phyloP scores from a whole-genome alignment of 64 coral and sea anemone species.

The Actinia equina region DNA sequence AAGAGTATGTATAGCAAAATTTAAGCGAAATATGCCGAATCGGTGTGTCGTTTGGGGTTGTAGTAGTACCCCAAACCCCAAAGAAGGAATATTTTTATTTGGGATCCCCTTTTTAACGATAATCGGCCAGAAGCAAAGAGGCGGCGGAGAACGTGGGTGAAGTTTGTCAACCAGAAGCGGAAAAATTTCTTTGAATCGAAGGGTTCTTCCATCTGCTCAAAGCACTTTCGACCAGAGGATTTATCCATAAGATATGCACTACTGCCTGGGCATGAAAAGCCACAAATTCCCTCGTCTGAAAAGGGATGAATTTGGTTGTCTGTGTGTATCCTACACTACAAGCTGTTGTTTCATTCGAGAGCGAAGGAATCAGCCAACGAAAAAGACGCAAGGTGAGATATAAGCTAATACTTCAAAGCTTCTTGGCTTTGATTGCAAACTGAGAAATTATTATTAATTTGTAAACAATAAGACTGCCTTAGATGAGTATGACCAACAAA shows the following conservation, averaged over 20 bases:
- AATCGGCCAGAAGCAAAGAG: slow-evolving; percentile 16
- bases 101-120: slow-evolving; percentile 35
- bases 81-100: not conserved
- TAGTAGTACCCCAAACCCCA: not conserved
- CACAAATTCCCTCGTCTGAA: slow-evolving; percentile 7
- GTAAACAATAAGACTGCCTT: not conserved
- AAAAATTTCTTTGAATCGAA: slow-evolving; percentile 7
- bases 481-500: not conserved
- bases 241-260: slow-evolving; percentile 3
- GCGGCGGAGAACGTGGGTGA: slow-evolving; percentile 25
- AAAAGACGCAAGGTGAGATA: slow-evolving; percentile 30
- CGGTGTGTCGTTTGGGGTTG: slow-evolving; percentile 23
- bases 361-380: not conserved
- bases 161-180: not conserved
- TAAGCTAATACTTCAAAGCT: not conserved
- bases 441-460: not conserved
- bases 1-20: not conserved
- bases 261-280: slow-evolving; percentile 11
- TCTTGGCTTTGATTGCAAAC: not conserved
- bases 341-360: not conserved
- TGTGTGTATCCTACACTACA: slow-evolving; percentile 32
- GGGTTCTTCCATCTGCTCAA: slow-evolving; percentile 9
- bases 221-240: slow-evolving; percentile 35
- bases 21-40: slow-evolving; percentile 10
- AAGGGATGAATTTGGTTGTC: slow-evolving; percentile 28